These are phyloP conservation scores for Unio delphinus DNA, from an alignment of 2,888 invertebrate species.

Conservation along the genomic window DNA sequence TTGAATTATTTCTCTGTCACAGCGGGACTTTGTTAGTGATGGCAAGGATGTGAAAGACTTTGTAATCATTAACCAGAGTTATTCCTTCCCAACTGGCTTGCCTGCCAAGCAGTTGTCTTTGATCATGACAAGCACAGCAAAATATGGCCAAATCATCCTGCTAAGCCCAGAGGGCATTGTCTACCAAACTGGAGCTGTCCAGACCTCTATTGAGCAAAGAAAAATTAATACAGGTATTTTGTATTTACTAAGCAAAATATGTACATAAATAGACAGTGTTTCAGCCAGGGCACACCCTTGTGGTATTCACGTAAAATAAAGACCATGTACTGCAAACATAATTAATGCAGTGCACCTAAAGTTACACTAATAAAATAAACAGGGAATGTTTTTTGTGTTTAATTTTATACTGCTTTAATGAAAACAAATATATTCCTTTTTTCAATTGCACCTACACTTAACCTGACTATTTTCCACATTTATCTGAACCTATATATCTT, in stretches of 20 bases:
- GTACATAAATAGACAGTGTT: too few species aligned
- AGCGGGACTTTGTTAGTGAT: conserved; percentile 35
- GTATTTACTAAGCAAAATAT: background rate
- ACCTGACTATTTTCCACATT: too few species aligned
- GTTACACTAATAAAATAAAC: too few species aligned
- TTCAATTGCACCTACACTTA: too few species aligned
- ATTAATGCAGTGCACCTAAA: too few species aligned
- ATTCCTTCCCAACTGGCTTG: conserved; percentile 38
- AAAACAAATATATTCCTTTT: too few species aligned
- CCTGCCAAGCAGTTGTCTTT: conserved; percentile 37
- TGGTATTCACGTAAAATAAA: too few species aligned
- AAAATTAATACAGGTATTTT: conserved; percentile 4
- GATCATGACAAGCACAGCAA: conserved; percentile 38
- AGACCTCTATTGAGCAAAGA: conserved; percentile 44
- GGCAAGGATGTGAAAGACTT: conserved; percentile 28
- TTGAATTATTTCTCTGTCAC: background rate
- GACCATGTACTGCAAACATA: too few species aligned
- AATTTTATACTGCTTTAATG: too few species aligned
- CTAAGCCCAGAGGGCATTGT: conserved; percentile 47
- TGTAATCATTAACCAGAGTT: conserved; percentile 43
- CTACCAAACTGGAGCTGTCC: conserved; percentile 55
- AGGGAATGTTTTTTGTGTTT: too few species aligned
- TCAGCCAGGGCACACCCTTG: too few species aligned
- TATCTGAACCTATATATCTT: too few species aligned
- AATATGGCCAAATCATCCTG: conserved; percentile 41